Evolutionary conservation across 1,140 invertebrate genomes (phyloP), one percentile per base, ranked within the genome.

Genomic region (Papilio aristodemus): DNA sequence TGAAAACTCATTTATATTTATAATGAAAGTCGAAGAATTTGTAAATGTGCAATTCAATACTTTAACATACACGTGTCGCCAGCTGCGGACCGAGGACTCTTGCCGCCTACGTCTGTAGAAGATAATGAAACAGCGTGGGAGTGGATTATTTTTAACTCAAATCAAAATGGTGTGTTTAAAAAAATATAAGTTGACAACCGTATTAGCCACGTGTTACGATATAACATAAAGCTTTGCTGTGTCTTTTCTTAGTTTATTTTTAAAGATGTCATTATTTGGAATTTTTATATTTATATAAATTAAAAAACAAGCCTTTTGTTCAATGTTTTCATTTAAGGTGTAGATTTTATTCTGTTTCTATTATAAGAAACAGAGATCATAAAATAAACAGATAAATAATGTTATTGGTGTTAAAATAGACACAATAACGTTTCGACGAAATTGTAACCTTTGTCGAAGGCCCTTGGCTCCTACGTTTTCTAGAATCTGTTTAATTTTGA

Each of bases 61-160:
- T 54, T 54, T 14, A 13, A 3, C 14, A 9, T 54, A 54, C 46
- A 54, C 46, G 46, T 54, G 46, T 22, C 6, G 22, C 6, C 27
- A 32, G 27, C 19, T 54, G 46, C 19, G n/a, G n/a, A n/a, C n/a
- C n/a, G n/a, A 32, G 46, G 9, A 4, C 22, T 54, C 19, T 22
- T 19, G 6, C 19, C 19, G 19, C 46, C 46, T 19, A 54, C 46
- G 46, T 22, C 9, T 17, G 10, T 54, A 22, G 46, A 32, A 3
- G 27, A 25, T 19, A 25, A 54, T 54, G 46, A 54, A 54, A 54
- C 46, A 9, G 17, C 46, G 46, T 54, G 22, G 46, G 46, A 46
- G 7, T 22, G 43, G 14, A 54, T 22, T 54, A 25, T 19, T 25
- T 54, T 2, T 54, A 54, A 25, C 46, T 54, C 46, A 54, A 54